Evolutionary conservation across 2,888 invertebrate genomes (phyloP), one percentile per base, ranked within the genome.

Genomic region (Meghimatium bilineatum): DNA sequence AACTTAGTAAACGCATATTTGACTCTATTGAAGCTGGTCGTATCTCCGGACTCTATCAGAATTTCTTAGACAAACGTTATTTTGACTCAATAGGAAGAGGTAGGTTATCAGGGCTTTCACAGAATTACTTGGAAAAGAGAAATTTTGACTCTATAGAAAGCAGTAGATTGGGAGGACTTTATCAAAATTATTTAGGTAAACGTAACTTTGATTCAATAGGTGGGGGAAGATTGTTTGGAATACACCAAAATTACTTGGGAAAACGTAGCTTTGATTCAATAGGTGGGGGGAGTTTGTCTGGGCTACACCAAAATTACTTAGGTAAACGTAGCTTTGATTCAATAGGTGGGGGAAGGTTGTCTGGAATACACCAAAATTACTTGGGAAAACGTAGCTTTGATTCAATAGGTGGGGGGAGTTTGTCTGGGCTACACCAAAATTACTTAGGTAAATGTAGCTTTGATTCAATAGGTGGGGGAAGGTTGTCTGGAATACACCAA

Each of bases 191-290:
- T 36, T 17, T 82, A 3, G 75, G 36, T 1, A 82, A 82, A 66
- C 60, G 66, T 10, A 12, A 10, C 2, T 82, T 82, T 76, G 82
- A 82, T 29, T 76, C 82, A n/a, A 82, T 82, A 44, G 67, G 67
- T 17, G 5, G 60, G 6, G 32, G 66, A 36, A 44, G 75, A 49
- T 52, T 82, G 52, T 66, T 66, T 1, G 82, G 82, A 1, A 23
- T 82, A 12, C 10, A 67, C 8, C 82, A 82, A 82, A 82, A 82
- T 34, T 38, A 66, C 67, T 8, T 75, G 5, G 67, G 49, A 14
- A 82, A 82, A 67, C 34, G 82, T 10, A 56, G n/a, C 20, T 80
- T 80, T 56, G 80, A 80, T 36, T 71, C 80, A 12, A 80, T 80
- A 56, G 71, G 71, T 1, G 10, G 56, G 0, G 52, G 71, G 6